Conservation (phyloP, 2,797 vertebrate species). For the Melopsittacus undulatus region DNA sequence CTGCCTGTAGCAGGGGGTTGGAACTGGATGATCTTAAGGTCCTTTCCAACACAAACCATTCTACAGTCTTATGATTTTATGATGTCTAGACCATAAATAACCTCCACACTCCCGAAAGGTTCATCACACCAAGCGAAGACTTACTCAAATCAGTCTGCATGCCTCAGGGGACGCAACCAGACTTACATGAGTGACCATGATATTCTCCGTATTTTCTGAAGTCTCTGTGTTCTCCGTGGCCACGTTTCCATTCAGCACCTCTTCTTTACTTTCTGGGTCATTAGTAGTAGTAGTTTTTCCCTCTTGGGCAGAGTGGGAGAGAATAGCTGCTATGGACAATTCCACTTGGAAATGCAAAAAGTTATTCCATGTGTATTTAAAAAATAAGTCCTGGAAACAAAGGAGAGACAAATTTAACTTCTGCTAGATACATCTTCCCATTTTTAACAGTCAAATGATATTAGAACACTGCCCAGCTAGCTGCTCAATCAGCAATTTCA, state of each 20-base stretch:
- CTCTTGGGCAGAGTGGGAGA: conserved; percentile 84
- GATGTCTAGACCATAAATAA: not conserved
- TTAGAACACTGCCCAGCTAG: fast-evolving
- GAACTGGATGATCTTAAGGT: too few species aligned
- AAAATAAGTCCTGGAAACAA: conserved; percentile 90
- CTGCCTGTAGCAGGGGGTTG: too few species aligned
- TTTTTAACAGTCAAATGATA: fast-evolving
- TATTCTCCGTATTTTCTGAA: conserved; percentile 67
- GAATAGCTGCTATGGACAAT: conserved; percentile 89
- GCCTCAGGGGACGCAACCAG: not conserved
- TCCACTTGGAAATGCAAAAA: conserved; percentile 99
- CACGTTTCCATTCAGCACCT: conserved; percentile 48
- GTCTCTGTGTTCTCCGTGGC: conserved; percentile 35
- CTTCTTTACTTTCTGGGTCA: conserved; percentile 52
- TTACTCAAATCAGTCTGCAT: too few species aligned
- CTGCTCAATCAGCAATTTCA: not conserved
- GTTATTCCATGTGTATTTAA: conserved; percentile 99
- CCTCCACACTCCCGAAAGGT: fast-evolving
- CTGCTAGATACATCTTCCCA: fast-evolving
- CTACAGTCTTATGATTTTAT: not conserved
- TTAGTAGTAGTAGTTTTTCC: conserved; percentile 38
- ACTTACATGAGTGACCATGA: conserved; percentile 91
- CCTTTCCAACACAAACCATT: too few species aligned
- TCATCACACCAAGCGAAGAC: fast-evolving
- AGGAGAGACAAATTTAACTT: not conserved